Percentiles rank a stretch among this genome's conserved stretches.
Evolutionary conservation across 2,888 invertebrate species (phyloP).

Genomic region (Prosapia bicincta): DNA sequence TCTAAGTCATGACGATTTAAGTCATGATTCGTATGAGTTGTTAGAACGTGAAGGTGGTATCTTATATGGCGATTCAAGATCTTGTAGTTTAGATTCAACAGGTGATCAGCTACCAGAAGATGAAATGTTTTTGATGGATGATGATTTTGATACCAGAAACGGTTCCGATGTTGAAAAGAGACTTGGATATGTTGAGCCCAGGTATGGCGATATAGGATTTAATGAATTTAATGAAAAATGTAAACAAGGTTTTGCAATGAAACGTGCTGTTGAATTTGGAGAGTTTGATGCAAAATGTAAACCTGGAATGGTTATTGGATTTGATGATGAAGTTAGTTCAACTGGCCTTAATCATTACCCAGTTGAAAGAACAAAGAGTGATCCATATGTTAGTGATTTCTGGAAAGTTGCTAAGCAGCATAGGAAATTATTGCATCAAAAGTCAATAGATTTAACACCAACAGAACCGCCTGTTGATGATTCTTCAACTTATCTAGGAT

Average conservation of each 20-base stretch:
- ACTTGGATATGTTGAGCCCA: slow-evolving; percentile 38
- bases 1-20: slow-evolving; percentile 75
- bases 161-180: slow-evolving; percentile 36
- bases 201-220: slow-evolving; percentile 40
- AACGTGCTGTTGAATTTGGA: slow-evolving; percentile 35
- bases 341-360: slow-evolving; percentile 44
- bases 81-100: slow-evolving; percentile 74
- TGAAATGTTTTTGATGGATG: slow-evolving; percentile 74
- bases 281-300: slow-evolving; percentile 41
- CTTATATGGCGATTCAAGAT: slow-evolving; percentile 46
- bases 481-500: slow-evolving; percentile 66
- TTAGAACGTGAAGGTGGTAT: slow-evolving; percentile 51
- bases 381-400: slow-evolving; percentile 70
- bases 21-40: slow-evolving; percentile 85
- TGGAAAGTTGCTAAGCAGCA: slow-evolving; percentile 48
- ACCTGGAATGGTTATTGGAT: slow-evolving; percentile 38
- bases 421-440: slow-evolving; percentile 53
- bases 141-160: slow-evolving; percentile 50
- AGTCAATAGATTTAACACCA: slow-evolving; percentile 42
- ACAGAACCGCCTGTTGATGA: slow-evolving; percentile 48
- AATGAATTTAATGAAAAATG: slow-evolving; percentile 42
- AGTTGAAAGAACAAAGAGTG: slow-evolving; percentile 70
- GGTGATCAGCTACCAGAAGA: slow-evolving; percentile 68
- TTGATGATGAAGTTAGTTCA: slow-evolving; percentile 39
- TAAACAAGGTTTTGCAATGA: slow-evolving; percentile 39